These are phyloP conservation scores for Calcarius lapponicus DNA, from an alignment of 2,797 vertebrate species.

Conservation along the genomic window DNA sequence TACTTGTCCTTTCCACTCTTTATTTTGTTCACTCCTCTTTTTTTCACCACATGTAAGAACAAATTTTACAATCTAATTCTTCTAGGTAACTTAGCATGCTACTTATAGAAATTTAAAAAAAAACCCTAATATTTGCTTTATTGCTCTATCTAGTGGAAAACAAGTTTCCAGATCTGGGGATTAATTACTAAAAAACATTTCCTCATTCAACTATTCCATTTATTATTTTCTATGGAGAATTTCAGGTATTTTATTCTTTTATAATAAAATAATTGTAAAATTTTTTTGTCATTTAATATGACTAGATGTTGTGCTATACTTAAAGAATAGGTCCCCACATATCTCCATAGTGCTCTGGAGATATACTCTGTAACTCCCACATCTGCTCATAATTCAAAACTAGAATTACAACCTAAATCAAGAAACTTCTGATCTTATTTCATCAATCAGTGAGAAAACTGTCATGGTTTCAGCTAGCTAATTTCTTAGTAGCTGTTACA, in stretches of 20 bases:
- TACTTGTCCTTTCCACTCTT: not conserved
- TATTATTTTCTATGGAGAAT: not conserved
- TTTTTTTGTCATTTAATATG: not conserved
- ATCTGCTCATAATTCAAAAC: conserved; percentile 7
- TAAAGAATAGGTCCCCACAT: not conserved
- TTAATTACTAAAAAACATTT: not conserved
- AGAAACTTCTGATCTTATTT: not conserved
- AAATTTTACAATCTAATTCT: not conserved
- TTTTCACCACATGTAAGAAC: not conserved
- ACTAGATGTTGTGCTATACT: not conserved
- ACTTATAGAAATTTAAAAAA: not conserved
- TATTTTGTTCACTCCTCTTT: not conserved
- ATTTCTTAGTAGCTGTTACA: not conserved
- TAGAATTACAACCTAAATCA: conserved; percentile 3
- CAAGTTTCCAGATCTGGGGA: not conserved
- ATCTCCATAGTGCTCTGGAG: not conserved
- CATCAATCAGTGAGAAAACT: not conserved
- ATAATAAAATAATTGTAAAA: not conserved
- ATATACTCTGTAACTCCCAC: not conserved
- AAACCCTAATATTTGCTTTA: not conserved
- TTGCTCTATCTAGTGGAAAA: not conserved
- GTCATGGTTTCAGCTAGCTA: not conserved
- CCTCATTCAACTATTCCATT: not conserved
- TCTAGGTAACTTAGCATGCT: not conserved
- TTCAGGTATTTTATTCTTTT: not conserved